These are phyloP conservation scores for Larimichthys polyactis DNA, from an alignment of 2,113 vertebrate species.

Conservation along the genomic window DNA sequence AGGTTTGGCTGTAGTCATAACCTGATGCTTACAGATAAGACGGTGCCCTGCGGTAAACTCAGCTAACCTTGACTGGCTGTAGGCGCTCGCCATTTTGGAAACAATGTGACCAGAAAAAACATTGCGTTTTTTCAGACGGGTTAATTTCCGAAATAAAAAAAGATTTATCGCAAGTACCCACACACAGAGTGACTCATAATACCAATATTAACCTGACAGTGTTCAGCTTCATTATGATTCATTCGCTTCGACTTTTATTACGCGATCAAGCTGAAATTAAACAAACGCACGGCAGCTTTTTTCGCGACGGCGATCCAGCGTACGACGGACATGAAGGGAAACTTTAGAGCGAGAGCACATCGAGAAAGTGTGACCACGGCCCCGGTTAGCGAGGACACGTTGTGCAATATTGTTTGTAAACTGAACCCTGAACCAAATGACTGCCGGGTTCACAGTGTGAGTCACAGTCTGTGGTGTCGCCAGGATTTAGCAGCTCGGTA, in stretches of 20 bases:
- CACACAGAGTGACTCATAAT: constrained; percentile 1
- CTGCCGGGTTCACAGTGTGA: constrained; percentile 62
- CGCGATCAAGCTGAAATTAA: background rate
- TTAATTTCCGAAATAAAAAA: constrained; percentile 10
- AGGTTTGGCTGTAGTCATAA: background rate
- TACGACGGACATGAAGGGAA: background rate
- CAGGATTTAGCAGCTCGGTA: constrained; percentile 57
- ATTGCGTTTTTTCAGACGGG: constrained; percentile 20
- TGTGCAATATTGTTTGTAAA: constrained; percentile 74
- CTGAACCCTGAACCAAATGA: constrained; percentile 64
- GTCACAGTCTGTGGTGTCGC: constrained; percentile 66
- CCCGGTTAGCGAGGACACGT: constrained; percentile 54
- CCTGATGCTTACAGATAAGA: constrained; percentile 19
- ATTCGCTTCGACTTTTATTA: constrained; percentile 7
- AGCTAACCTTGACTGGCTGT: background rate
- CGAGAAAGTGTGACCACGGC: constrained; percentile 30
- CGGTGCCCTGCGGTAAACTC: constrained; percentile 16
- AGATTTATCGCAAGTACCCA: background rate
- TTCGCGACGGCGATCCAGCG: background rate
- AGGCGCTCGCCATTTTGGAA: background rate
- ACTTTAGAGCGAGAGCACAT: constrained; percentile 7
- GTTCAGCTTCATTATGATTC: background rate
- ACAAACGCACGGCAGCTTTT: background rate
- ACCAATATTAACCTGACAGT: background rate
- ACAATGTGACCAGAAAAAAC: too few species aligned